These are phyloP conservation scores for Halichondria panicea DNA, from an alignment of 37 sponge, comb jelly and placozoan species.

Conservation along the genomic window DNA sequence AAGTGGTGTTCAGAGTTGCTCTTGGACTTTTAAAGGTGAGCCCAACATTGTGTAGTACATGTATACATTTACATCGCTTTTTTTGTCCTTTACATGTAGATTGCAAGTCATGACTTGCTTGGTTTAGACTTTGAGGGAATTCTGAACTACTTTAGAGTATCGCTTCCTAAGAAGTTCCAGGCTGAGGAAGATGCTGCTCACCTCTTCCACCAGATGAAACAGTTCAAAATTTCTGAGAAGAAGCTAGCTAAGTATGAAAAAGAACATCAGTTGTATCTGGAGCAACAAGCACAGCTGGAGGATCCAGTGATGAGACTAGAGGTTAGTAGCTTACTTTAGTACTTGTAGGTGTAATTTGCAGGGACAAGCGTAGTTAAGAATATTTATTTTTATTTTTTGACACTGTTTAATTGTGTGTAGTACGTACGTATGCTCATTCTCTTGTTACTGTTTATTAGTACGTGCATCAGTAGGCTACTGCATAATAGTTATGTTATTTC, in stretches of 20 bases:
- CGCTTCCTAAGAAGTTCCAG: constrained; percentile 82
- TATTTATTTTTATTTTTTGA: background rate
- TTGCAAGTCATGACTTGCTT: constrained; percentile 57
- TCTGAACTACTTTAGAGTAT: constrained; percentile 90
- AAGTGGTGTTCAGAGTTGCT: constrained; percentile 60
- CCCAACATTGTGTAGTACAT: no score
- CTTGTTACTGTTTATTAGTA: background rate
- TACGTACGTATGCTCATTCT: background rate
- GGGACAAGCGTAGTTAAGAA: background rate
- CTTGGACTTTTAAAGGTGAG: constrained; percentile 77
- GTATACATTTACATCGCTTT: background rate
- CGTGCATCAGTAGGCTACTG: background rate
- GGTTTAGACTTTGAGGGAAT: constrained; percentile 87
- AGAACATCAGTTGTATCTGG: constrained; percentile 64
- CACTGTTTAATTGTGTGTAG: background rate
- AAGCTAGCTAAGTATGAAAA: constrained; percentile 79
- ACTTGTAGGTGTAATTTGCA: background rate
- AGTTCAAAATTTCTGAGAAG: constrained; percentile 65
- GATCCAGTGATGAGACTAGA: constrained; percentile 77
- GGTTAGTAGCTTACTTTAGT: constrained; percentile 12
- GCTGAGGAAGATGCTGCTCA: constrained; percentile 62
- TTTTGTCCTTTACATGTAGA: constrained; percentile 26
- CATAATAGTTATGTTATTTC: background rate
- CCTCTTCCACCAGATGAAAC: constrained; percentile 41
- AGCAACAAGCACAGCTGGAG: constrained; percentile 64